Evolutionary conservation across 2,797 vertebrate species (phyloP).

Genomic region (Scarus forsteni): DNA sequence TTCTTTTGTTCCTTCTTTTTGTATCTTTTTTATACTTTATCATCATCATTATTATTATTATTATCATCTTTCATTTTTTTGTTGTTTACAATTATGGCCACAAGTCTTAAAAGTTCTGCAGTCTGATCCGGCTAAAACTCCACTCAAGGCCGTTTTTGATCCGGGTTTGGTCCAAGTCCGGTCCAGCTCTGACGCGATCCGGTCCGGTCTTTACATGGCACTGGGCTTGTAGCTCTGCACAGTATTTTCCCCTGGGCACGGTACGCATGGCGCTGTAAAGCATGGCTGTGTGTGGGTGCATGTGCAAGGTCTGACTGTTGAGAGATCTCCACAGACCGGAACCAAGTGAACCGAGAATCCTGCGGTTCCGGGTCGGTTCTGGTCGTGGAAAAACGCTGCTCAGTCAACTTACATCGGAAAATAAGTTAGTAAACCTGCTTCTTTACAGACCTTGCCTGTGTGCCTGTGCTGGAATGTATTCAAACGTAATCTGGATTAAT

Average conservation of each 20-base stretch:
- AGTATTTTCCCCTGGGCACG: slow-evolving; percentile 72
- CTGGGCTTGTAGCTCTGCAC: slow-evolving; percentile 82
- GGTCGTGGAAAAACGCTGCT: slow-evolving; percentile 4
- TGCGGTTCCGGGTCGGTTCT: slow-evolving; percentile 47
- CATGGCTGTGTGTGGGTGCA: slow-evolving; percentile 65
- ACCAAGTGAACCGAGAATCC: slow-evolving; percentile 37
- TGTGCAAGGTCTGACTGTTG: slow-evolving; percentile 55
- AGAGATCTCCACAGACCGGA: slow-evolving; percentile 40
- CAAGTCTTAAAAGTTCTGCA: slow-evolving; percentile 70
- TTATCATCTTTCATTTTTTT: slow-evolving; percentile 51
- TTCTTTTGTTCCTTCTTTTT: slow-evolving; percentile 57
- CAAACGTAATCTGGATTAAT: slow-evolving; percentile 57
- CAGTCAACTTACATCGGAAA: not conserved
- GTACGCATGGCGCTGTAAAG: slow-evolving; percentile 61
- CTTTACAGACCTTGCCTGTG: slow-evolving; percentile 60
- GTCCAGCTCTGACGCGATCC: slow-evolving; percentile 69
- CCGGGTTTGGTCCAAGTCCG: slow-evolving; percentile 74
- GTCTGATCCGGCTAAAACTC: slow-evolving; percentile 54
- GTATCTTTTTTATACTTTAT: slow-evolving; percentile 63
- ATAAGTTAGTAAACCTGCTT: slow-evolving; percentile 32
- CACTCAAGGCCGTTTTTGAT: slow-evolving; percentile 47
- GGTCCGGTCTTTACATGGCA: slow-evolving; percentile 82
- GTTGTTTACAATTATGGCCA: slow-evolving; percentile 79
- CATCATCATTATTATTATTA: slow-evolving; percentile 54
- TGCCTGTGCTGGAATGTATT: slow-evolving; percentile 87